Conservation (phyloP, 2,113 vertebrate genomes). For the Cepphus grylle region DNA sequence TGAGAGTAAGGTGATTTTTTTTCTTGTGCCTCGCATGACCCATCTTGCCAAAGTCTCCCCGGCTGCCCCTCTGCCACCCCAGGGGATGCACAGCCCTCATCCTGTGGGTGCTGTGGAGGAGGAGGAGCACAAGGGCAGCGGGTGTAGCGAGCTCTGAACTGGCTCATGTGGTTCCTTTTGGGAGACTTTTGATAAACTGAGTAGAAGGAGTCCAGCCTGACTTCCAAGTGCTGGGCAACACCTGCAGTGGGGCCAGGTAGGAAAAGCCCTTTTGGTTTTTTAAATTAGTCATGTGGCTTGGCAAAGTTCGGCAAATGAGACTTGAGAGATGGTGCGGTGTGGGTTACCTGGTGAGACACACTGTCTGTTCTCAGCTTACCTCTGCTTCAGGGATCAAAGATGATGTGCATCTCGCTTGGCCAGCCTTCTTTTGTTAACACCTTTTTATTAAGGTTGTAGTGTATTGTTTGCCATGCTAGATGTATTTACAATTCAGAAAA, state of each 20-base stretch:
- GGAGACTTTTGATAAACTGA: not conserved
- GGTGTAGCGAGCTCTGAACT: not conserved
- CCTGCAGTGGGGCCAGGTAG: not conserved
- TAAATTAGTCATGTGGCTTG: not conserved
- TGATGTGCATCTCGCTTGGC: not conserved
- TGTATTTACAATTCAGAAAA: not conserved
- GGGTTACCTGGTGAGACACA: not conserved
- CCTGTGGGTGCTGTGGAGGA: not conserved
- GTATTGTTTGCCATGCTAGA: not conserved
- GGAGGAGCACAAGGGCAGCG: not conserved
- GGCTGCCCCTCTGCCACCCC: not conserved
- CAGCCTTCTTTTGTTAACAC: not conserved
- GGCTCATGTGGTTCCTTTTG: accelerated
- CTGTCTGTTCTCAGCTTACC: not conserved
- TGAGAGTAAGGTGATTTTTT: not conserved
- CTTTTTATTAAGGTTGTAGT: not conserved
- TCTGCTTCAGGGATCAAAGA: not conserved
- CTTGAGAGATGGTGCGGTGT: accelerated
- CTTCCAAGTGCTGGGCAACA: not conserved
- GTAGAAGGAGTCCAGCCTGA: not conserved
- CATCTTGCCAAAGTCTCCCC: accelerated
- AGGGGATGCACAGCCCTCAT: accelerated
- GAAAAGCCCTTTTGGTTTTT: not conserved
- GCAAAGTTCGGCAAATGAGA: not conserved
- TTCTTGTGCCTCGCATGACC: accelerated